Base-by-base conservation (phyloP, 2,113 vertebrate species). In the Bos indicus region DNA sequence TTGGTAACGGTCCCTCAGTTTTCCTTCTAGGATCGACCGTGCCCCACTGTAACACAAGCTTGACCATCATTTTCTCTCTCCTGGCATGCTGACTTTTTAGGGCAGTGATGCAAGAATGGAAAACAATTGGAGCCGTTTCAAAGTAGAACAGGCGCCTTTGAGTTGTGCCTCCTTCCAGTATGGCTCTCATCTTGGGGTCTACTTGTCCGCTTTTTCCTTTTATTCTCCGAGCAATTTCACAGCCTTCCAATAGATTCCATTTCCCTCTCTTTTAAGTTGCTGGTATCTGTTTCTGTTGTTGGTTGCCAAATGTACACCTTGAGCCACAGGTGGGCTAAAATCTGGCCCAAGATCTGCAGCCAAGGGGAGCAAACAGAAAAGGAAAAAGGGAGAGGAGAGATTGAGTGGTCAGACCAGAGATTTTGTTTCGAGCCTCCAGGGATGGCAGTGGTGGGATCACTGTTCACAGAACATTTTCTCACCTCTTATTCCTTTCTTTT, bases 91-190 rank as follows among this genome's bases (percentile, higher is more conserved):
- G 46, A 16, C 16, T 21, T 81, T 85, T 74, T n/a, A 43, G 19
- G 51, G 56, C 19, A 25, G 48, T 95, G 95, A 94, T 96, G 48
- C 83, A 89, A 98, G 84, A 89, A 56, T 80, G 93, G 71, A 30
- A 71, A 91, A 64, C 81, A 52, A 21, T 3, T 1, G 21, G n/a
- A 83, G 60, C 36, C 71, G 43, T 60, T 83, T 83, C 85, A 28
- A 1, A n/a, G 82, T 23, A 14, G 54, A 25, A 40, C 74, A 40
- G 46, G 54, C 0, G 0, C 0, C 43, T 25, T 33, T 85, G n/a
- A 54, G 46, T 43, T 52, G 43, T 19, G 36, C 46, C 71, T 59
- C 52, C 40, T 89, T 23, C 52, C 51, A 77, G 26, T 46, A 25
- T 46, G 67, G 19, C 7, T 71, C 33, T 51, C 28, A 7, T 12